A percentile compares a stretch with the other conserved stretches of the same genome.
These are phyloP conservation scores for Drosophila kikkawai DNA, from an alignment of 1,140 invertebrate genomes.

Conservation along the genomic window DNA sequence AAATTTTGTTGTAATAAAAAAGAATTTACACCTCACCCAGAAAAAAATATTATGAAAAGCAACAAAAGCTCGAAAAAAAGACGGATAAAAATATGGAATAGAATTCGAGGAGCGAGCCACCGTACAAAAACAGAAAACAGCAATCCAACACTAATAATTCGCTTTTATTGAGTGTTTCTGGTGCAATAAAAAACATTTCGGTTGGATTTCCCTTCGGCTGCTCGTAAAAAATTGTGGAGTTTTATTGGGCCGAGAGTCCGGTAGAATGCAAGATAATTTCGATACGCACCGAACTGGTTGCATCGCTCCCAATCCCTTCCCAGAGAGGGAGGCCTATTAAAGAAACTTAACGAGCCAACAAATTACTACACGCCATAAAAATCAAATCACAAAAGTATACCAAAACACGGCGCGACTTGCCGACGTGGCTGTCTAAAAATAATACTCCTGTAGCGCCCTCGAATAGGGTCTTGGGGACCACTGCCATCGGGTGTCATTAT, in stretches of 20 bases:
- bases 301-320: conserved; percentile 22
- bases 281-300: conserved; percentile 42
- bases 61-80: conserved; percentile 26
- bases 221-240: conserved; percentile 64
- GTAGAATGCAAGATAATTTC: conserved; percentile 35
- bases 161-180: conserved; percentile 84
- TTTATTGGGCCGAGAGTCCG: conserved; percentile 50
- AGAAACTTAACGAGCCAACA: conserved; percentile 81
- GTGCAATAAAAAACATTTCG: conserved; percentile 76
- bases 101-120: conserved; percentile 3
- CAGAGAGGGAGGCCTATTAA: conserved; percentile 52
- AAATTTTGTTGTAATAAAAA: conserved; percentile 65
- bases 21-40: conserved; percentile 57
- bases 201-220: conserved; percentile 63
- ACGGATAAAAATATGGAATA: conserved; percentile 31
- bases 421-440: conserved; percentile 58
- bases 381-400: conserved; percentile 71
- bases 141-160: conserved; percentile 77
- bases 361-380: conserved; percentile 80
- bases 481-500: conserved; percentile 46
- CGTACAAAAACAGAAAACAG: conserved; percentile 35
- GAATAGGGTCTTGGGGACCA: conserved; percentile 12
- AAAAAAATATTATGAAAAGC: conserved; percentile 13
- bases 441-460: conserved; percentile 32
- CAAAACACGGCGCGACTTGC: conserved; percentile 18